Evolutionary conservation across 2,888 invertebrate genomes (phyloP).

Genomic region (Galerucella calmariensis): DNA sequence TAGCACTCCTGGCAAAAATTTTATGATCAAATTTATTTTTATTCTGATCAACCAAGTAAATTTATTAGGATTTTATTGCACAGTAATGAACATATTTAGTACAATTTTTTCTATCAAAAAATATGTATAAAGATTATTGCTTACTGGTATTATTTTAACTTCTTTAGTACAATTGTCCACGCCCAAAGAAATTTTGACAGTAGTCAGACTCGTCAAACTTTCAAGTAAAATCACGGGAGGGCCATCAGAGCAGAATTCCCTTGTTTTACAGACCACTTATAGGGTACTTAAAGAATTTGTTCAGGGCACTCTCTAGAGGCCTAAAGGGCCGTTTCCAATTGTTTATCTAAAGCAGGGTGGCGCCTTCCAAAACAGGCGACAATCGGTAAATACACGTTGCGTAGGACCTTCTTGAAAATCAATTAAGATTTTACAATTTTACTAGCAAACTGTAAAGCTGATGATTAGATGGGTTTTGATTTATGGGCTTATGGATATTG

Average conservation of each 20-base stretch:
- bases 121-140: neutral
- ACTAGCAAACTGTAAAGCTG: slow-evolving; percentile 2
- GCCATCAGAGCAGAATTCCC: slow-evolving; percentile 29
- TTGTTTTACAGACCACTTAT: slow-evolving; percentile 45
- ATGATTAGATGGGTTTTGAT: slow-evolving; percentile 7
- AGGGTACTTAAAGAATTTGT: slow-evolving; percentile 39
- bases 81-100: too few species aligned
- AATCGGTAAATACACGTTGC: slow-evolving; percentile 35
- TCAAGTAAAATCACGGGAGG: slow-evolving; percentile 33
- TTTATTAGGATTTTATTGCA: too few species aligned
- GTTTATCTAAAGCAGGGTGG: slow-evolving; percentile 38
- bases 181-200: neutral
- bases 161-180: slow-evolving; percentile 17
- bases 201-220: slow-evolving; percentile 27
- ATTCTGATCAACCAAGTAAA: too few species aligned
- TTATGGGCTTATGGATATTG: neutral
- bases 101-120: too few species aligned
- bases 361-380: slow-evolving; percentile 34
- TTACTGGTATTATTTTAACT: neutral
- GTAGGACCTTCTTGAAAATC: slow-evolving; percentile 26
- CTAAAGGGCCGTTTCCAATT: slow-evolving; percentile 39
- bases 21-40: too few species aligned
- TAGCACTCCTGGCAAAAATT: too few species aligned
- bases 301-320: slow-evolving; percentile 20
- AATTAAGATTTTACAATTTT: slow-evolving; percentile 24